Evolutionary conservation across 2,888 invertebrate species (phyloP).

Genomic region (Crematogaster levior): DNA sequence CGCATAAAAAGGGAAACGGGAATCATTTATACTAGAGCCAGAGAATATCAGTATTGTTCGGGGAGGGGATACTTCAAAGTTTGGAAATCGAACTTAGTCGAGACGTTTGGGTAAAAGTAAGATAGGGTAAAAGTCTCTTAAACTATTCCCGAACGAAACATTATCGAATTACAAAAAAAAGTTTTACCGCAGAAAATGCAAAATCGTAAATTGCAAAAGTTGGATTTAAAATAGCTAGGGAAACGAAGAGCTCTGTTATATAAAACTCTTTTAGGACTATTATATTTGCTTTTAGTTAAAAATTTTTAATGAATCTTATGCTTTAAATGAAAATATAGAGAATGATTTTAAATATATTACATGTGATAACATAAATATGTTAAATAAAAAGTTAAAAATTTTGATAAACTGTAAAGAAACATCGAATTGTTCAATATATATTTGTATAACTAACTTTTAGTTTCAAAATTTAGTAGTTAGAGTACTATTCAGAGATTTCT

Average conservation of each 20-base stretch:
- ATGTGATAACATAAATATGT: not conserved
- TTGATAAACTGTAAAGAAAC: not conserved
- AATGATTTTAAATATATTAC: not conserved
- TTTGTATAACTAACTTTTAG: not conserved
- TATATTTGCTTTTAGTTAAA: not conserved
- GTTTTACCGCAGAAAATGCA: not conserved
- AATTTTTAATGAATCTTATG: not conserved
- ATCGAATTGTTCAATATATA: not conserved
- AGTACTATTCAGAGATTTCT: not conserved
- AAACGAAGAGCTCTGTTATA: not conserved
- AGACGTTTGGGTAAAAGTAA: conserved; percentile 17
- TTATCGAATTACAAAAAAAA: conserved; percentile 43
- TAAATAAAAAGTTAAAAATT: not conserved
- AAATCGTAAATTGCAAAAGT: conserved; percentile 47
- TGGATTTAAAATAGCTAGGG: conserved; percentile 30
- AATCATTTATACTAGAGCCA: conserved; percentile 14
- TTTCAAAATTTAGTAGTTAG: not conserved
- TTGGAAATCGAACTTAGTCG: conserved; percentile 48
- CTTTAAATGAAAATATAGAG: not conserved
- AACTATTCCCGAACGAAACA: conserved; percentile 54
- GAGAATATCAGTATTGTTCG: conserved; percentile 14
- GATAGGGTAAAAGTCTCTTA: too few relatives aligned
- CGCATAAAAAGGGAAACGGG: conserved; percentile 9
- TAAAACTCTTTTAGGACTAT: not conserved
- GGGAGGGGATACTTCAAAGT: conserved; percentile 38